Evolutionary conservation across 1,140 invertebrate genomes (phyloP), one percentile per base, ranked within the genome.

Genomic region (Solenopsis invicta): DNA sequence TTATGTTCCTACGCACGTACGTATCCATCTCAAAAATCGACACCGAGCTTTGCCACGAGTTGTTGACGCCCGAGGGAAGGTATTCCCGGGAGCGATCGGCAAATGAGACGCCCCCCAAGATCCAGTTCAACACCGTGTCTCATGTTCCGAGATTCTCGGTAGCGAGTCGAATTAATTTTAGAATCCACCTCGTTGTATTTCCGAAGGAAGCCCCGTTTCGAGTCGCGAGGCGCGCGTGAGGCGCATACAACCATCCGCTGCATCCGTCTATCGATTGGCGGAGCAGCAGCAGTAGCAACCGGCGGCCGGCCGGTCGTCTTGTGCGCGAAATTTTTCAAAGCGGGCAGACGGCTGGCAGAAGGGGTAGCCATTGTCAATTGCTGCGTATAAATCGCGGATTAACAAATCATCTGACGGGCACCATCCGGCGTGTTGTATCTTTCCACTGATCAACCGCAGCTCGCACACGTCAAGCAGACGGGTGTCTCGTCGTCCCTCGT

Each of bases 331-430:
- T 48, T 71, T 76, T 74, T 72, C 74, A n/a, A 87, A 87, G 80
- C 50, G 74, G 48, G 78, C 74, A 80, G 34, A 59, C 72, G 41
- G 61, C 76, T 29, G 29, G n/a, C 21, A 21, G 59, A 29, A 21
- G 61, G 29, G 56, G 4, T 24, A 74, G 61, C 41, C 18, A 21
- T 76, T 71, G 67, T 87, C 89, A 85, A 89, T 89, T 89, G 74
- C 45, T 56, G 18, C 64, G 37, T 75, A 84, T 85, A 86, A 86
- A 85, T 93, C 92, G 78, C 37, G 74, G 92, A 92, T 93, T 92
- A 92, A 93, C 81, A 89, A 92, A 91, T 87, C 76, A 88, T 37
- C 92, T 67, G 56, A 48, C 88, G 88, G 91, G 87, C 93, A 92
- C 90, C 91, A 72, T 29, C 29, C 29, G 2, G 29, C 29, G 29